Percentiles rank a stretch among this genome's conserved stretches.
These are phyloP conservation scores for Rhinolophus ferrumequinum DNA, from an alignment of 2,113 vertebrate genomes.

Conservation along the genomic window DNA sequence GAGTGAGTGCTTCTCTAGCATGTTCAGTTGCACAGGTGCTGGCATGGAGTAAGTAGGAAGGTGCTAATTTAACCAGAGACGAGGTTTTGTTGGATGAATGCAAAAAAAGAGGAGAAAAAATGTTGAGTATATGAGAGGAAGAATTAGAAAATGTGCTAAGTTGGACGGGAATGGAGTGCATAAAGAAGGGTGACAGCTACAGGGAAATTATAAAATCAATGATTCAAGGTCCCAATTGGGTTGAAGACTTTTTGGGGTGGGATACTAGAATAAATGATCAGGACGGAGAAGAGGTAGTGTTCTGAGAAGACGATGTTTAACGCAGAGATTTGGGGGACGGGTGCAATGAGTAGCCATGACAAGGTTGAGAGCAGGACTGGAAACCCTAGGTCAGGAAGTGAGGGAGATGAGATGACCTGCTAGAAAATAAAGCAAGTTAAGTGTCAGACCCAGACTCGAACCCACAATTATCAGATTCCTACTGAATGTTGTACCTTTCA, in stretches of 20 bases:
- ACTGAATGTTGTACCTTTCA: background rate
- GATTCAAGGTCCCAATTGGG: background rate
- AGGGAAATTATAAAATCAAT: background rate
- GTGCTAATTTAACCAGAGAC: background rate
- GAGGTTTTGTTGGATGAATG: background rate
- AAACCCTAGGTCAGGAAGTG: background rate
- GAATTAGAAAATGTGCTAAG: background rate
- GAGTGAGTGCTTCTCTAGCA: background rate
- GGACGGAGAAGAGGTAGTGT: background rate
- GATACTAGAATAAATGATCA: background rate
- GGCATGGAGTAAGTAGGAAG: background rate
- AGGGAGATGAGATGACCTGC: background rate
- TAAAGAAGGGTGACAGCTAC: background rate
- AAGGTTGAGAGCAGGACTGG: background rate
- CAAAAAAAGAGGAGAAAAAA: background rate
- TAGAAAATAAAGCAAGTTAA: background rate
- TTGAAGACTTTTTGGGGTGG: background rate
- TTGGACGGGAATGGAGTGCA: background rate
- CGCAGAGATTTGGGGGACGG: fast-evolving
- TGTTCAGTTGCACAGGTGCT: background rate
- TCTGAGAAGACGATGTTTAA: background rate
- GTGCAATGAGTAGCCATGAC: background rate
- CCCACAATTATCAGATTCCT: background rate
- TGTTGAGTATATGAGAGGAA: background rate
- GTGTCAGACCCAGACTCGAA: background rate